Percentiles rank a stretch among this genome's conserved stretches.
Evolutionary conservation across 1,140 invertebrate genomes (phyloP).

Genomic region (Drosophila watanabei): DNA sequence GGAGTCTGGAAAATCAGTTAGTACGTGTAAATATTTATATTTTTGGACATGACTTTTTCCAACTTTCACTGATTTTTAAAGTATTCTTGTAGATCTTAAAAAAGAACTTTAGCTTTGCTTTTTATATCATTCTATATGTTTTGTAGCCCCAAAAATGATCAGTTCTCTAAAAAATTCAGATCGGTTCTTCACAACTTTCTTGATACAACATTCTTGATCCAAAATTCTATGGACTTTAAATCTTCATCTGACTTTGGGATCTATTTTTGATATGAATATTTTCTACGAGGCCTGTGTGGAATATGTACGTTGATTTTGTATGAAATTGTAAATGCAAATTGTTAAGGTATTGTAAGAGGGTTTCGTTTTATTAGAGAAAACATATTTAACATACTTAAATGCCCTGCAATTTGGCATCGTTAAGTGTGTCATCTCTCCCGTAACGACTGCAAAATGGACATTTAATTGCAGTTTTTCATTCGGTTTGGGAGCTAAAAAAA

Average conservation of each 20-base stretch:
- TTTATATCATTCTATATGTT: not conserved
- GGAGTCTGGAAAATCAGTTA: not conserved
- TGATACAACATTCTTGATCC: too few relatives aligned
- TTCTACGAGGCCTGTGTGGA: not conserved
- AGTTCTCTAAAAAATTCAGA: not conserved
- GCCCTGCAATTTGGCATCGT: slow-evolving; percentile 8
- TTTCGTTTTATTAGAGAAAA: not conserved
- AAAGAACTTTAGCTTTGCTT: too few relatives aligned
- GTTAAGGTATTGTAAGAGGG: not conserved
- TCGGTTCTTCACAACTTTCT: not conserved
- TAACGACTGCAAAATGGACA: slow-evolving; percentile 11
- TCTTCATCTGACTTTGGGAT: not conserved
- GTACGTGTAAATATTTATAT: not conserved
- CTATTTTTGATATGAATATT: not conserved
- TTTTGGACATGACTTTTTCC: not conserved
- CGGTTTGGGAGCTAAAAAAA: not conserved
- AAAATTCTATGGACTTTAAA: not conserved
- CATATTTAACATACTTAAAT: not conserved
- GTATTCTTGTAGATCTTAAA: too few relatives aligned
- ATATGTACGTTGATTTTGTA: not conserved
- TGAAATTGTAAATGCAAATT: not conserved
- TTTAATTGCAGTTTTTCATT: slow-evolving; percentile 20
- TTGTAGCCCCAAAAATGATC: not conserved
- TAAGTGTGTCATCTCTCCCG: slow-evolving; percentile 22
- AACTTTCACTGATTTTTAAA: not conserved